Conservation (phyloP, 1,140 invertebrate species). For the Drosophila murphyi region DNA sequence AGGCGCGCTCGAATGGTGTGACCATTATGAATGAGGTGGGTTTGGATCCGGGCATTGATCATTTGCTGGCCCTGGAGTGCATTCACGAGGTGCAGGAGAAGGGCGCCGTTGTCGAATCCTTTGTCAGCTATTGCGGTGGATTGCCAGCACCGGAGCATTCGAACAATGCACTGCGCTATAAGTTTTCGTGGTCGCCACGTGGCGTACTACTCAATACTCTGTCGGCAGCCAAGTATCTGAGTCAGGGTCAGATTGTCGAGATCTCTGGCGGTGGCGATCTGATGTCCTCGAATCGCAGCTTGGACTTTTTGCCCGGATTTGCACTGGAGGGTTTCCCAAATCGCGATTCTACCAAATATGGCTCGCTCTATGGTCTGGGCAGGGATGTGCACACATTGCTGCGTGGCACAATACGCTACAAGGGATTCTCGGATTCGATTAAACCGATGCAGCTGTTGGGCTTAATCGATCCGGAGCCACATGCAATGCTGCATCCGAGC, state of each 20-base stretch:
- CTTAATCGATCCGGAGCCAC: conserved; percentile 93
- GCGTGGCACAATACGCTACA: conserved; percentile 95
- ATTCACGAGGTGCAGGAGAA: conserved; percentile 94
- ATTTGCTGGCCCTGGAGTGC: conserved; percentile 98
- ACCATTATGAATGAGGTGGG: conserved; percentile 98
- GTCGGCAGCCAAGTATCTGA: conserved; percentile 94
- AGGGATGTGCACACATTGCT: conserved; percentile 94
- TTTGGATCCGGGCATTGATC: conserved; percentile 98
- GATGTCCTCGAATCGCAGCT: conserved; percentile 90
- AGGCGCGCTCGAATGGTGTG: conserved; percentile 92
- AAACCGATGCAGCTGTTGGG: conserved; percentile 94
- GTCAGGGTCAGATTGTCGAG: conserved; percentile 94
- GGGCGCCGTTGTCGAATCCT: conserved; percentile 95
- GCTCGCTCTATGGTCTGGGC: conserved; percentile 93
- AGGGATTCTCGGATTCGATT: conserved; percentile 94
- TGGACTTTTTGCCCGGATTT: conserved; percentile 98
- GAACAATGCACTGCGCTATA: conserved; percentile 97
- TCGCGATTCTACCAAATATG: conserved; percentile 96
- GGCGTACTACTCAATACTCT: conserved; percentile 96
- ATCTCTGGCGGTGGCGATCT: conserved; percentile 95
- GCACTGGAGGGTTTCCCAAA: conserved; percentile 98
- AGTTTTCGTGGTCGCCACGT: conserved; percentile 98
- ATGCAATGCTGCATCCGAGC: conserved; percentile 95
- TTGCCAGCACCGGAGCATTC: conserved; percentile 98
- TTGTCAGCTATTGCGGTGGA: conserved; percentile 98